Evolutionary conservation across 1,140 invertebrate species (phyloP), one percentile per base, ranked within the genome.

Genomic region (Rhagoletis zephyria): DNA sequence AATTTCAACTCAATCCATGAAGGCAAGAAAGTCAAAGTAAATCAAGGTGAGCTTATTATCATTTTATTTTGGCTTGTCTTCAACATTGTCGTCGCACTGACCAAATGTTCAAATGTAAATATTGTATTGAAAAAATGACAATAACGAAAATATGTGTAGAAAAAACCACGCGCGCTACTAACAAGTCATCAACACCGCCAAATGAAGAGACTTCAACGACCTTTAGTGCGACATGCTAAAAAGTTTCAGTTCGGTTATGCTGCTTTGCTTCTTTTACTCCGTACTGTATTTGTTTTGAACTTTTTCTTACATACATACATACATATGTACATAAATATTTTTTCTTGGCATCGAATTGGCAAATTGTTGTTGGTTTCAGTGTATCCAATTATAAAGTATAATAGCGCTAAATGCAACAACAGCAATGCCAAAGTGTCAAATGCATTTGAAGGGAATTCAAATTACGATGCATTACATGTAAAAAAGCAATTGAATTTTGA

Each of bases 391-490:
- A 81, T 81, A 56, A 81, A 56, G 74, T 81, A 81, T 81, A 81
- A 81, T 81, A n/a, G 51, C 7, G 19, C 3, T 10, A 81, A 14
- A 14, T 30, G 56, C 74, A 81, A 81, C 5, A 30, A n/a, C n/a
- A 56, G 19, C n/a, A 81, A 81, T 56, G 74, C 14, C 74, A 81
- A 81, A 81, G 74, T 81, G 74, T 81, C 74, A 81, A 81, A 56
- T 81, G 45, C 16, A 30, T 81, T 59, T 81, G 51, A 56, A 81
- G 51, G 19, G 74, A 56, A 81, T 81, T 81, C 16, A 81, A 30
- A 81, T 81, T 81, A 81, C 74, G 56, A 81, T 30, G n/a, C 74
- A 59, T 81, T 81, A 81, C 74, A 81, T 81, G 74, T 56, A 59
- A 81, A 81, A 56, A 81, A 19, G n/a, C n/a, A 10, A 56, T 81